Evolutionary conservation across 2,888 invertebrate species (phyloP), one percentile per base, ranked within the genome.

Genomic region (Andrena minutula): DNA sequence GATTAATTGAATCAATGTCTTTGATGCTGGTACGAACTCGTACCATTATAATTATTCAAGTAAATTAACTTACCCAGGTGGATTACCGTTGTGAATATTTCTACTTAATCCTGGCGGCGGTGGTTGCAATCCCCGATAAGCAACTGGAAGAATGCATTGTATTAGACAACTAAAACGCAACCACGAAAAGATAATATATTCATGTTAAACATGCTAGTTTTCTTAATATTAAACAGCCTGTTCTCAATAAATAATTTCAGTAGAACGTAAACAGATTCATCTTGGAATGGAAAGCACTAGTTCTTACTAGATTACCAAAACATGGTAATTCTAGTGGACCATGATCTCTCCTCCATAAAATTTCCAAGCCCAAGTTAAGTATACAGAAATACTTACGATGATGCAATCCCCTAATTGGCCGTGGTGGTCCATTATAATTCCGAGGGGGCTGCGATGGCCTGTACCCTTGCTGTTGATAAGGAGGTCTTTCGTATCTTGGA

Each of bases 81-180:
- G 95, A 94, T 94, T 95, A 93, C 94, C 94, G 81, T 94, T 94
- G 73, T 94, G 93, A 66, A 94, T 90, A 51, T 90, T 93, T 83
- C 94, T 90, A 68, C 95, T 95, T 85, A 96, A 94, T 66, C 95
- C 95, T 35, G 95, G 95, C 65, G 96, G 95, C 16, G 95, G 95
- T 30, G 95, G 96, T 89, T 96, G 96, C 89, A 93, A 87, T 41
- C 93, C 93, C 86, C 94, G 91, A 80, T 93, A 94, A 47, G 92
- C 92, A 76, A 91, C 92, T 92, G 61, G 81, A 93, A 94, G 68
- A 72, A 63, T 68, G 47, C 66, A 30, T 30, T 20, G 0, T 35
- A 41, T 26, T 53, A 56, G 30, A 16, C 28, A 64, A 68, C 20
- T 61, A 53, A 32, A 10, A 58, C 16, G 16, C 51, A 12, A 56